Evolutionary conservation across 2,797 vertebrate species (phyloP).

Genomic region (Malurus leucopterus): DNA sequence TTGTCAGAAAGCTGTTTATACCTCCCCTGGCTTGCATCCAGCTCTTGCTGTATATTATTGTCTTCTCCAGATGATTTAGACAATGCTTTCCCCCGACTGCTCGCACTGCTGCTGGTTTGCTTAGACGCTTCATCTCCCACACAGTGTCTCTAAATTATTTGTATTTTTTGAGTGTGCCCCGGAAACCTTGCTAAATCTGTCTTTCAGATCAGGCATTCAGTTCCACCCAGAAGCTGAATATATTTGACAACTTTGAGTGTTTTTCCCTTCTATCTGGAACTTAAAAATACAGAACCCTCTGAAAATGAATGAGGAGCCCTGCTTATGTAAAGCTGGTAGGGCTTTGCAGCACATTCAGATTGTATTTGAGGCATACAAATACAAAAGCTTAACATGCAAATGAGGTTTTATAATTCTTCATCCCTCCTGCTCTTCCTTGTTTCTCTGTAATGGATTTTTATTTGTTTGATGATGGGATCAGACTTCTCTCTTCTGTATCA

Average conservation of each 20-base stretch:
- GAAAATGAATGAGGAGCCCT: background rate
- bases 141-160: background rate
- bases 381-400: background rate
- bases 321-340: background rate
- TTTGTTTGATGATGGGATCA: background rate
- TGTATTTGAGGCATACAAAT: background rate
- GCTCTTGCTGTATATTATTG: background rate
- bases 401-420: background rate
- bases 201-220: background rate
- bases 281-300: background rate
- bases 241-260: background rate
- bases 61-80: background rate
- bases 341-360: background rate
- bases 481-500: background rate
- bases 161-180: background rate
- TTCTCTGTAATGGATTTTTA: background rate
- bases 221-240: background rate
- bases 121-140: background rate
- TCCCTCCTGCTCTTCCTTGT: background rate
- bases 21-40: background rate
- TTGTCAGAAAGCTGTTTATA: background rate
- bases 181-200: background rate
- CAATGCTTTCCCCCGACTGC: background rate
- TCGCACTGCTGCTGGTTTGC: background rate
- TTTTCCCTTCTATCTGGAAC: background rate